A percentile compares a stretch with the other conserved stretches of the same genome.
Evolutionary conservation across 1,140 invertebrate species (phyloP).

Genomic region (Macrosteles quadrilineatus): DNA sequence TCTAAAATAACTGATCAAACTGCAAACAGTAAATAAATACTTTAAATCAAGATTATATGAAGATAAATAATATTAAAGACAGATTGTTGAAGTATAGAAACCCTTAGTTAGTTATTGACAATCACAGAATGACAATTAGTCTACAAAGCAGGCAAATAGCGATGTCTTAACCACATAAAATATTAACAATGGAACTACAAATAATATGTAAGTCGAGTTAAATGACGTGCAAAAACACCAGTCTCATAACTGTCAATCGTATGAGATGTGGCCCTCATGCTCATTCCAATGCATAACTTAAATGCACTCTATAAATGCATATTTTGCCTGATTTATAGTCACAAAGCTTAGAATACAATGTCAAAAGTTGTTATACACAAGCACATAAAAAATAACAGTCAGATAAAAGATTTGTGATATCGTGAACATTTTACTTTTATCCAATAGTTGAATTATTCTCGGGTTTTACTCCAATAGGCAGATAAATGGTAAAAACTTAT

Average conservation of each 20-base stretch:
- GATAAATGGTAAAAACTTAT: too few species aligned
- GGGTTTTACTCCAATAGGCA: too few species aligned
- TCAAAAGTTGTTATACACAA: too few species aligned
- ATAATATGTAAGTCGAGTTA: slow-evolving; percentile 21
- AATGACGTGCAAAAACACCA: slow-evolving; percentile 20
- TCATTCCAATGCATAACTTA: slow-evolving; percentile 12
- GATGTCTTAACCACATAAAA: background rate
- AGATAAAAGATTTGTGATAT: too few species aligned
- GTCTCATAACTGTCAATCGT: slow-evolving; percentile 30
- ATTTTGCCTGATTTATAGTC: slow-evolving; percentile 22
- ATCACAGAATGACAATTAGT: slow-evolving; percentile 4
- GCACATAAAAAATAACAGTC: too few species aligned
- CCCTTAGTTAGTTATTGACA: background rate
- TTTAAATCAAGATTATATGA: too few species aligned
- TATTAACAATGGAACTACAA: slow-evolving; percentile 6
- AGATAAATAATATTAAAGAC: too few species aligned
- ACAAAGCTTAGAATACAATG: background rate
- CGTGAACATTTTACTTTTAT: too few species aligned
- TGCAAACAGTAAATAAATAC: too few species aligned
- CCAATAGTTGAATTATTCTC: too few species aligned
- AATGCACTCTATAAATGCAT: background rate
- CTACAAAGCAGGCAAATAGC: slow-evolving; percentile 23
- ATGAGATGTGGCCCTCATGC: slow-evolving; percentile 25
- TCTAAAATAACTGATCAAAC: too few species aligned
- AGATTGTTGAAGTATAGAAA: background rate